These are phyloP conservation scores for Phyllotis vaccarum DNA, from an alignment of 2,797 vertebrate genomes.

Conservation along the genomic window DNA sequence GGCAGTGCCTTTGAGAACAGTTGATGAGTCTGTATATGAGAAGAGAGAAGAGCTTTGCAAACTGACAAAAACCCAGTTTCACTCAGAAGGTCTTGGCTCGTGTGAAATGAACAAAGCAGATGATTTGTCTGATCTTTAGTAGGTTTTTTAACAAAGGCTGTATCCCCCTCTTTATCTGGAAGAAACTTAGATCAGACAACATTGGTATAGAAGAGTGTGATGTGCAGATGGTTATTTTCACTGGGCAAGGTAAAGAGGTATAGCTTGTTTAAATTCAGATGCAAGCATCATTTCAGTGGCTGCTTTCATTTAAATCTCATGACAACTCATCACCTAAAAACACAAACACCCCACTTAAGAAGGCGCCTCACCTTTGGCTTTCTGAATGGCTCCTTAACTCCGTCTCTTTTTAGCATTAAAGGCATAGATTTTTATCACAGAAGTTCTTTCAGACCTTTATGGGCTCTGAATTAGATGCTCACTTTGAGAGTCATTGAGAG, in stretches of 20 bases:
- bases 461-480: slow-evolving; percentile 63
- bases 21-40: background rate
- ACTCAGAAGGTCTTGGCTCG: background rate
- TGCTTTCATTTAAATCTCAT: background rate
- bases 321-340: background rate
- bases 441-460: slow-evolving; percentile 53
- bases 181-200: background rate
- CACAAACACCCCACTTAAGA: background rate
- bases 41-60: slow-evolving; percentile 12
- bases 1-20: background rate
- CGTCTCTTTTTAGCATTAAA: slow-evolving; percentile 46
- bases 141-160: background rate
- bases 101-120: background rate
- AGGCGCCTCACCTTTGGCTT: background rate
- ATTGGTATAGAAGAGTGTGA: background rate
- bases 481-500: slow-evolving; percentile 66
- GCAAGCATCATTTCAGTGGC: background rate
- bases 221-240: background rate
- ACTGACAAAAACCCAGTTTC: slow-evolving; percentile 5
- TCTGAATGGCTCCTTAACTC: background rate
- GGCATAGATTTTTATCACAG: slow-evolving; percentile 41
- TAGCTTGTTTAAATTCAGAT: slow-evolving; percentile 7
- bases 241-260: background rate
- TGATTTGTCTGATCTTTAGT: background rate
- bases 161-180: background rate